These are phyloP conservation scores for Phragmatobia fuliginosa DNA, from an alignment of 2,888 invertebrate genomes.

Conservation along the genomic window DNA sequence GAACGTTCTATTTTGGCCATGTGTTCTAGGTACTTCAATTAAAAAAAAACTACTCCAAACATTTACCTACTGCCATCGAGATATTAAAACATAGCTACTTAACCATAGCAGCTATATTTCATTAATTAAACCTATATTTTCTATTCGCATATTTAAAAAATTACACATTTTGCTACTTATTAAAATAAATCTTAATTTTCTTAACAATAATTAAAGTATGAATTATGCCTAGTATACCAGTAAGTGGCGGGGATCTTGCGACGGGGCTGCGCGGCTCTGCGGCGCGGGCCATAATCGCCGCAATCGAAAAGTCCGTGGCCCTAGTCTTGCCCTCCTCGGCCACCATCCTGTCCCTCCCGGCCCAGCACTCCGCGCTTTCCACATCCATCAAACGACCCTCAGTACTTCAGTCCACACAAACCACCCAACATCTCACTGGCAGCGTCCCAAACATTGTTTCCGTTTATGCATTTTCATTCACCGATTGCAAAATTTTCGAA, in stretches of 20 bases:
- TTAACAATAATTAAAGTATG: conserved; percentile 9
- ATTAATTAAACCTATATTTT: not conserved
- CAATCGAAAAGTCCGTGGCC: conserved; percentile 98
- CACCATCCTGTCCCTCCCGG: conserved; percentile 79
- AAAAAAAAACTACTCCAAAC: not conserved
- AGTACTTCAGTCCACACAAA: conserved; percentile 61
- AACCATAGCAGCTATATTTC: not conserved
- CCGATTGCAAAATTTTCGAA: conserved; percentile 22
- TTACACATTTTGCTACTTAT: not conserved
- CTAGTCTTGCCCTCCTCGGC: conserved; percentile 81
- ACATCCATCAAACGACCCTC: conserved; percentile 82
- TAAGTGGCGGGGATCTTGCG: conserved; percentile 78
- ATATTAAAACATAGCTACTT: not conserved
- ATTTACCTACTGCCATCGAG: not conserved
- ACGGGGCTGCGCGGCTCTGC: conserved; percentile 80
- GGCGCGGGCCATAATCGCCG: conserved; percentile 95
- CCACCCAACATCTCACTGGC: conserved; percentile 70
- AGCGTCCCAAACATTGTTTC: conserved; percentile 71
- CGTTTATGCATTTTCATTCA: conserved; percentile 52
- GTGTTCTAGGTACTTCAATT: not conserved
- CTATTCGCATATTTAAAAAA: not conserved
- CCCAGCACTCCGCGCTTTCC: conserved; percentile 81
- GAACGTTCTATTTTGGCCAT: not conserved
- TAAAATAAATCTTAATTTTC: not conserved
- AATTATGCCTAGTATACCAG: conserved; percentile 76